Conservation (phyloP, 2,113 vertebrate genomes). For the Aegotheles bennettii region DNA sequence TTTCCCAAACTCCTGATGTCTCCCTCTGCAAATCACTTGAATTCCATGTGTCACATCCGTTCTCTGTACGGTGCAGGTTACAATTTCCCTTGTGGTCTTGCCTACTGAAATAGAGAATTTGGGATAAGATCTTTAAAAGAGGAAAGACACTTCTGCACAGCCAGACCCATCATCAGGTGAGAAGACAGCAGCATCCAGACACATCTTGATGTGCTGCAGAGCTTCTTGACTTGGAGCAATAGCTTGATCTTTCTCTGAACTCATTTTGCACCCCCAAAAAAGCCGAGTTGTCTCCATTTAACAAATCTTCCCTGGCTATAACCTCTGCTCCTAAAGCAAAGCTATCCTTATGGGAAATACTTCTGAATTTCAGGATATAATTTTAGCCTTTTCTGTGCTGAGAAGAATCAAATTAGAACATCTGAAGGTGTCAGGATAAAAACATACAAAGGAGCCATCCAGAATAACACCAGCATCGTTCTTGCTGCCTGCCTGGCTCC, state of each 20-base stretch:
- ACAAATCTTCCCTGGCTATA: neutral
- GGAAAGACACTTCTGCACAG: neutral
- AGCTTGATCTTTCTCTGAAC: neutral
- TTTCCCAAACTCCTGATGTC: neutral
- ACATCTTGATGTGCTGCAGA: neutral
- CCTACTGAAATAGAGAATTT: neutral
- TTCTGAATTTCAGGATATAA: neutral
- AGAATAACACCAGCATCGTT: neutral
- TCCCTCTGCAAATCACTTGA: neutral
- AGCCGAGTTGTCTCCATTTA: neutral
- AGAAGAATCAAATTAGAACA: neutral
- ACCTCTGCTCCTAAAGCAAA: neutral
- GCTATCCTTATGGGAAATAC: neutral
- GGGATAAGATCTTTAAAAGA: neutral
- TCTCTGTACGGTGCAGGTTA: neutral
- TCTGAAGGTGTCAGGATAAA: neutral
- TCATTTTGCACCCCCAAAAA: neutral
- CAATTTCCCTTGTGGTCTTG: neutral
- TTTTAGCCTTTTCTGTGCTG: neutral
- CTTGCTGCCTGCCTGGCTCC: neutral
- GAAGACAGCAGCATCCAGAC: neutral
- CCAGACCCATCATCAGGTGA: neutral
- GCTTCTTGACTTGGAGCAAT: neutral
- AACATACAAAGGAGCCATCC: neutral
- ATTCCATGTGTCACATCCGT: neutral